Conservation (phyloP, 2,113 vertebrate genomes). For the Ibidorhyncha struthersii region DNA sequence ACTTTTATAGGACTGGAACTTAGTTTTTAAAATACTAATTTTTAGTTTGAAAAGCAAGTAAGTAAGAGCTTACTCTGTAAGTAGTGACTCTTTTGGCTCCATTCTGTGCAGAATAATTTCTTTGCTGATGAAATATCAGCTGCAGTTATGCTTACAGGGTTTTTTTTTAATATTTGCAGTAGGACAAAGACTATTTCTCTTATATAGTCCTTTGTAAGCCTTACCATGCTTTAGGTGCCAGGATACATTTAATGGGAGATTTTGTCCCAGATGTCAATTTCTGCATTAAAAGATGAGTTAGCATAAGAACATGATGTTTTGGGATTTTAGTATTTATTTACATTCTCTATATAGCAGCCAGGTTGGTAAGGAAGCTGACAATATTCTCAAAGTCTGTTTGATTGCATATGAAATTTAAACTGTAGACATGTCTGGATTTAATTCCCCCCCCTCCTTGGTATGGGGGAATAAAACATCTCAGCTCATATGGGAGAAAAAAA, state of each 20-base stretch:
- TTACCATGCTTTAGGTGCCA: neutral
- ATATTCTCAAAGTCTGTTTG: slow-evolving; percentile 56
- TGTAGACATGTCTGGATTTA: slow-evolving; percentile 76
- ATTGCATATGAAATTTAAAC: slow-evolving; percentile 72
- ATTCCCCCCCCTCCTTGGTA: slow-evolving; percentile 30
- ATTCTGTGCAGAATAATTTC: neutral
- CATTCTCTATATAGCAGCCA: slow-evolving; percentile 48
- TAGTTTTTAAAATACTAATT: neutral
- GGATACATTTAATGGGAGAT: neutral
- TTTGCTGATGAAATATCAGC: neutral
- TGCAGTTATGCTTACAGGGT: neutral
- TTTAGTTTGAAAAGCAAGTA: neutral
- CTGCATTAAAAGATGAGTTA: slow-evolving; percentile 42
- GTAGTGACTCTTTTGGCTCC: neutral
- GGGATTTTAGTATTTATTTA: slow-evolving; percentile 61
- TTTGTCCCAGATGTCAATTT: slow-evolving; percentile 37
- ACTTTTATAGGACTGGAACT: neutral
- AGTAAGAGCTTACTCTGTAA: neutral
- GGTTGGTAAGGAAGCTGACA: slow-evolving; percentile 52
- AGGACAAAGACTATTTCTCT: neutral
- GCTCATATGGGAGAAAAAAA: slow-evolving; percentile 69
- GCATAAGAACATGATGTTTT: slow-evolving; percentile 28
- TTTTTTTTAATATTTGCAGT: neutral
- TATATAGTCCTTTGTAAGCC: neutral
- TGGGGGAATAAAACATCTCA: slow-evolving; percentile 72